Conservation (phyloP, 2,888 invertebrate genomes). For the Altica lythri region DNA sequence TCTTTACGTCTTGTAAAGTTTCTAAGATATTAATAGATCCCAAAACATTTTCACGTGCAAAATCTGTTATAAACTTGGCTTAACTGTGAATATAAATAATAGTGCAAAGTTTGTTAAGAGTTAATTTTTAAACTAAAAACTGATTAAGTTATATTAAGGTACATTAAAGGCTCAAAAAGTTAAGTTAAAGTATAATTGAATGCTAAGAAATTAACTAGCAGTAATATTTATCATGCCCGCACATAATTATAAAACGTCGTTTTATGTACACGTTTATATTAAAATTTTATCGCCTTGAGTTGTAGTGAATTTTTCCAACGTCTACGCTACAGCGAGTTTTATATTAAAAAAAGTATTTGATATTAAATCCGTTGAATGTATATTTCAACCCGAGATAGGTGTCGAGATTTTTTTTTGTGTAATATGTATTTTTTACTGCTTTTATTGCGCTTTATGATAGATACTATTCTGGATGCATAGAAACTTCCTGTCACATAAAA, state of each 20-base stretch:
- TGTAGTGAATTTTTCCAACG: constrained; percentile 4
- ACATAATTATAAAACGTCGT: constrained; percentile 16
- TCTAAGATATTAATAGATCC: neutral
- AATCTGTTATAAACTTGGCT: neutral
- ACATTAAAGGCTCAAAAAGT: too few relatives aligned
- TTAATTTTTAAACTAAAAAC: too few relatives aligned
- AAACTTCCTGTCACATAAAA: too few relatives aligned
- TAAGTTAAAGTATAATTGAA: too few relatives aligned
- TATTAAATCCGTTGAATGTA: constrained; percentile 3
- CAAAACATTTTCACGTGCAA: neutral
- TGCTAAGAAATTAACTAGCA: too few relatives aligned
- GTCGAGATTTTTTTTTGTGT: neutral
- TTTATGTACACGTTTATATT: constrained; percentile 14
- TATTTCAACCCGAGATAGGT: neutral
- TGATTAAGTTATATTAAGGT: too few relatives aligned
- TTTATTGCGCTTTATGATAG: too few relatives aligned
- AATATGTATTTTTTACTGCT: too few relatives aligned
- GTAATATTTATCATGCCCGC: constrained; percentile 14
- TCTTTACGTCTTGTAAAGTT: too few relatives aligned
- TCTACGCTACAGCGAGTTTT: neutral
- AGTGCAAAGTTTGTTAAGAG: neutral
- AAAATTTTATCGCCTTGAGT: constrained; percentile 20
- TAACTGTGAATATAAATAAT: neutral
- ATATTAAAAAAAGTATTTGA: constrained; percentile 5
- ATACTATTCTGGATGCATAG: too few relatives aligned